A percentile compares a stretch with the other conserved stretches of the same genome.
These are phyloP conservation scores for Philaenus spumarius DNA, from an alignment of 1,140 invertebrate species.

Conservation along the genomic window DNA sequence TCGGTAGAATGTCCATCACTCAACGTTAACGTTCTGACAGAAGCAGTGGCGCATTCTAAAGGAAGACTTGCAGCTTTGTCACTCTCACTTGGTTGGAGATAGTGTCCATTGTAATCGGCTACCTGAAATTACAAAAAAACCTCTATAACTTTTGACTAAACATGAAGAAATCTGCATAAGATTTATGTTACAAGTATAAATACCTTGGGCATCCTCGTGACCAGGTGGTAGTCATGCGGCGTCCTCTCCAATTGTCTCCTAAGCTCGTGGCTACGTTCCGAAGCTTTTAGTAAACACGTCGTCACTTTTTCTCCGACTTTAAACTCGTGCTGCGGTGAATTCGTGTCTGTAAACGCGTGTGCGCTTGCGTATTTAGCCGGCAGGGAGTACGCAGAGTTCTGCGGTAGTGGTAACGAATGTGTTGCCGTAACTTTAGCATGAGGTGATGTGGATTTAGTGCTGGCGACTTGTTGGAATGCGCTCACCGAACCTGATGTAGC, in stretches of 20 bases:
- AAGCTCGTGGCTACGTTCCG: slow-evolving; percentile 28
- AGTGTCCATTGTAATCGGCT: slow-evolving; percentile 5
- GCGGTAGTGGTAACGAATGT: slow-evolving; percentile 40
- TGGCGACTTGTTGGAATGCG: slow-evolving; percentile 26
- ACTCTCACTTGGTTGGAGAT: slow-evolving; percentile 8
- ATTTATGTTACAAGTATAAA: not conserved
- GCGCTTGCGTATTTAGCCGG: not conserved
- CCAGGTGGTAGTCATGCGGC: slow-evolving; percentile 23
- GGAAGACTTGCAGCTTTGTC: slow-evolving; percentile 36
- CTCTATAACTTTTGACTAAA: slow-evolving; percentile 25
- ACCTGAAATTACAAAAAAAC: not conserved
- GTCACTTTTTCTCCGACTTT: slow-evolving; percentile 47
- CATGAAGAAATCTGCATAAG: slow-evolving; percentile 32
- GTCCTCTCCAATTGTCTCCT: slow-evolving; percentile 24
- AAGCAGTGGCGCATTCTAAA: slow-evolving; percentile 20
- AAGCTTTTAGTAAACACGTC: slow-evolving; percentile 38
- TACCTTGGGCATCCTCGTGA: slow-evolving; percentile 25
- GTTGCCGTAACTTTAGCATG: slow-evolving; percentile 36
- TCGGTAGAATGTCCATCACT: slow-evolving; percentile 49
- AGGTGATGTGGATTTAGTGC: slow-evolving; percentile 15
- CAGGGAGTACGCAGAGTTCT: slow-evolving; percentile 9
- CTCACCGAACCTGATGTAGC: slow-evolving; percentile 28
- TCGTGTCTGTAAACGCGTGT: not conserved
- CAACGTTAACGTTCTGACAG: slow-evolving; percentile 7
- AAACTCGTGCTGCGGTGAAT: slow-evolving; percentile 41